phyloP scores from a whole-genome alignment of 1,140 invertebrate species.

The Teleogryllus occipitalis region DNA sequence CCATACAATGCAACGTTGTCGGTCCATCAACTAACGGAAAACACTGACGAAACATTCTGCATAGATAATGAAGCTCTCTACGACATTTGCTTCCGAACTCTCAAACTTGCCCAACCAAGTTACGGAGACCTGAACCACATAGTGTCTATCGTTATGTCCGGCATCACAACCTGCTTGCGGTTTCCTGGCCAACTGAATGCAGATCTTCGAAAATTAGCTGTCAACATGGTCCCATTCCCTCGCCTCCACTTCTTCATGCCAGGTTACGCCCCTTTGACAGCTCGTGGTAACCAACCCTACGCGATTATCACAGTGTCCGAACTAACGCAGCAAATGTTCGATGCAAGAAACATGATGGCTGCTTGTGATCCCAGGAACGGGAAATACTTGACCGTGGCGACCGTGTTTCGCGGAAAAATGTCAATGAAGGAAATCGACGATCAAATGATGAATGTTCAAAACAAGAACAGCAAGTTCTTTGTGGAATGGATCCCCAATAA shows the following conservation, averaged over 20 bases:
- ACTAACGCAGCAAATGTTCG: constrained; percentile 80
- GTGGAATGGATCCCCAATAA: constrained; percentile 45
- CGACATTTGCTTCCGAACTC: constrained; percentile 48
- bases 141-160: constrained; percentile 55
- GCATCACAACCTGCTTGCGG: constrained; percentile 62
- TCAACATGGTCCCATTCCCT: constrained; percentile 63
- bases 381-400: constrained; percentile 56
- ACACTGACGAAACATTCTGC: constrained; percentile 61
- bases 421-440: constrained; percentile 87
- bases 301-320: constrained; percentile 80
- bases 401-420: constrained; percentile 66
- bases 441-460: constrained; percentile 63
- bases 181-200: constrained; percentile 62
- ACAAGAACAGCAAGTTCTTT: constrained; percentile 48
- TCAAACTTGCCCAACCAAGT: constrained; percentile 44
- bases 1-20: constrained; percentile 50
- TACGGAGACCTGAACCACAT: constrained; percentile 53
- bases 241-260: constrained; percentile 61
- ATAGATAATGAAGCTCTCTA: constrained; percentile 51
- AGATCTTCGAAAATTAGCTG: constrained; percentile 55
- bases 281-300: constrained; percentile 60
- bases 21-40: constrained; percentile 52
- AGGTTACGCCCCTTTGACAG: constrained; percentile 55
- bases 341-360: constrained; percentile 70
- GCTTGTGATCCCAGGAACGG: constrained; percentile 70